Conservation (phyloP, 2,888 invertebrate species). For the Coelopa pilipes region DNA sequence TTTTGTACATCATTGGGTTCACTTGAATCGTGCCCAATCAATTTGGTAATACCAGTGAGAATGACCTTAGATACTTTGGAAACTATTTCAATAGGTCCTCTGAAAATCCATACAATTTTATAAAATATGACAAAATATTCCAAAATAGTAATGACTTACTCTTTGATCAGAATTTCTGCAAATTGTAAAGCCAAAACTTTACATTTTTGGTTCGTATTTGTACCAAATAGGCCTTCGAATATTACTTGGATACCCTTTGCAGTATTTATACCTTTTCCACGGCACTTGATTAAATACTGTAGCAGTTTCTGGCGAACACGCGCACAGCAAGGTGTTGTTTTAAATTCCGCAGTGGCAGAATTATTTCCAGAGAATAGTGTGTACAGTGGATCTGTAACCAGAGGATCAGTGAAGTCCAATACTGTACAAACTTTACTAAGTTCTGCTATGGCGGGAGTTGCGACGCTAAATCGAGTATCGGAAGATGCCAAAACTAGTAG, state of each 20-base stretch:
- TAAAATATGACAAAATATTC: neutral
- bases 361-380: constrained; percentile 72
- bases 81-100: constrained; percentile 62
- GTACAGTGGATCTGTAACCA: constrained; percentile 80
- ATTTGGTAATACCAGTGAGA: constrained; percentile 62
- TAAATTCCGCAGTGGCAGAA: constrained; percentile 74
- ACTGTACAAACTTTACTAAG: constrained; percentile 79
- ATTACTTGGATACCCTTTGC: constrained; percentile 89
- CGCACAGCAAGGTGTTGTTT: constrained; percentile 82
- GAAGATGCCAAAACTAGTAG: constrained; percentile 87
- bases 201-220: constrained; percentile 83
- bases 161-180: constrained; percentile 81
- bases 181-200: constrained; percentile 85
- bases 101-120: constrained; percentile 36
- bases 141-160: constrained; percentile 72
- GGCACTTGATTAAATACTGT: constrained; percentile 81
- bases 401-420: constrained; percentile 80
- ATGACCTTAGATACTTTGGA: constrained; percentile 64
- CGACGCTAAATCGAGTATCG: constrained; percentile 89
- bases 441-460: constrained; percentile 86
- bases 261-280: constrained; percentile 77
- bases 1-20: constrained; percentile 68
- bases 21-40: constrained; percentile 61
- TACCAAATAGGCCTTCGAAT: constrained; percentile 88
- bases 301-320: constrained; percentile 86